Base-by-base conservation (phyloP, 2,888 invertebrate species). In the Strigamia maritima region DNA sequence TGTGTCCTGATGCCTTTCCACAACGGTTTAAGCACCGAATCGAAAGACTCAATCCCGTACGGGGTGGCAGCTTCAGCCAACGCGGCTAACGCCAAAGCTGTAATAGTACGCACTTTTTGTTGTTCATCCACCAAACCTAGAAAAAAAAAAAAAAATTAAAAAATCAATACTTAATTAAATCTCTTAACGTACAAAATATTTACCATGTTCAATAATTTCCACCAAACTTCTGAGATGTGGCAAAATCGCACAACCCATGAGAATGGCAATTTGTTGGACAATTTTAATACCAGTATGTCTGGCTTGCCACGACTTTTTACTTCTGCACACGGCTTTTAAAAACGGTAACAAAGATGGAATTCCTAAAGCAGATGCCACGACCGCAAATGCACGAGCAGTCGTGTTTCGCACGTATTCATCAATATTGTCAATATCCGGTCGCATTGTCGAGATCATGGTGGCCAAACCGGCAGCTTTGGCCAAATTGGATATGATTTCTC, bases 361-460 rank as follows among this genome's bases (percentile, higher is more conserved):
- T 60, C 97, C 99, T 81, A 99, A 89, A 79, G 99, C 98, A 1
- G 98, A 99, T 1, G 99, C 99, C 0, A 99, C 99, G 0, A 99
- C 99, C n/a, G 99, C 99, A 87, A 99, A 99, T 0, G 99, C 99
- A 84, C 99, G 90, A 6, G 99, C 99, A 0, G 99, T 99, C 0
- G 99, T 99, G 87, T 99, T 99, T 85, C 99, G 91, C 54, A 99
- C 99, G 85, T 99, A 99, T 87, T 98, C 98, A 87, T 98, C 98
- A 84, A 98, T 98, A 86, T 99, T 99, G 87, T 99, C 99, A 84
- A 99, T 99, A 88, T 99, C 99, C 0, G 99, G 99, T 85, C 99
- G 90, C 99, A 99, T 99, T 0, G 99, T 99, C 4, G 98, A 98
- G 84, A 99, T 99, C 99, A 99, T 99, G 16, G 99, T 99, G 3